Evolutionary conservation across 2,888 invertebrate genomes (phyloP).

Genomic region (Lithophane ornitopus): DNA sequence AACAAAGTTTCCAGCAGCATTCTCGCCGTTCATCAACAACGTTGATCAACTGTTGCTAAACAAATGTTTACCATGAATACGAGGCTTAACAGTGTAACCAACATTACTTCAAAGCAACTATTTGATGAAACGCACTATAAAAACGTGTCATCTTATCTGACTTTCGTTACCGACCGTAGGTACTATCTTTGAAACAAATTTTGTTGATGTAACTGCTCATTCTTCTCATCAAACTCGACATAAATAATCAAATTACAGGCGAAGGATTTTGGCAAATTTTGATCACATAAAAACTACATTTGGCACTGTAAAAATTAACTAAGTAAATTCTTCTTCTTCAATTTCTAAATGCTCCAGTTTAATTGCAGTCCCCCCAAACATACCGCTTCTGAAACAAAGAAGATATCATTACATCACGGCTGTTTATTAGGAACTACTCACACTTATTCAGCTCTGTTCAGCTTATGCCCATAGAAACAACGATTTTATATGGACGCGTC

Average conservation of each 20-base stretch:
- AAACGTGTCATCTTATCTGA: background rate
- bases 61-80: too few relatives aligned
- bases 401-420: background rate
- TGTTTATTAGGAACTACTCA: too few relatives aligned
- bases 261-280: background rate
- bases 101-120: too few relatives aligned
- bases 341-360: background rate
- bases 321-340: background rate
- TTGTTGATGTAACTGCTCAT: background rate
- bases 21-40: too few relatives aligned
- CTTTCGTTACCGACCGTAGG: background rate
- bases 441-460: too few relatives aligned
- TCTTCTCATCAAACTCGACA: background rate
- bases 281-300: background rate
- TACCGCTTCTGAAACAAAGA: conserved; percentile 20
- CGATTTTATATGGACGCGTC: too few relatives aligned
- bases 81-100: too few relatives aligned
- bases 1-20: too few relatives aligned
- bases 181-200: background rate
- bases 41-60: too few relatives aligned
- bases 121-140: too few relatives aligned
- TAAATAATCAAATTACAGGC: background rate
- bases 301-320: conserved; percentile 3
- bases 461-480: too few relatives aligned
- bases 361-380: background rate